Base-by-base conservation (phyloP, 2,797 vertebrate genomes). In the Anas bahamensis region DNA sequence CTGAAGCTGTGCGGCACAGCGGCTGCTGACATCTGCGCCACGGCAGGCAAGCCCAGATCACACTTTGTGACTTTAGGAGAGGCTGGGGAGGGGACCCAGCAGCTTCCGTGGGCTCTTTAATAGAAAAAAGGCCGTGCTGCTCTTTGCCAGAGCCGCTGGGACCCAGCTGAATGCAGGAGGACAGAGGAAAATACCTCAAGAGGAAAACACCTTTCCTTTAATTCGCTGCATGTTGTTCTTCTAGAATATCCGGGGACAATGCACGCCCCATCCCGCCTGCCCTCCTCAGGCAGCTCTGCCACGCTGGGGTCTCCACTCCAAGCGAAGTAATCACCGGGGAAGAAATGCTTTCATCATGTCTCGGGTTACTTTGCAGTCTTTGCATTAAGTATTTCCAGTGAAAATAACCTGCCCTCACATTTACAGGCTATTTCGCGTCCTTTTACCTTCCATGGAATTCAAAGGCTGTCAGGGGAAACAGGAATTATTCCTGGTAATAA, bases 161-260 rank as follows among this genome's bases (percentile, higher is more conserved):
- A 84, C 52, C 66, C 79, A 63, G 22, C 48, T 69, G 92, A 69
- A 31, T 7, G 29, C 42, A 44, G 17, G 42, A 44, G 42, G 17
- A 44, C 42, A 44, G 42, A 44, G 42, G 42, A 44, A 44, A 44
- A 44, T 18, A 44, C 42, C 42, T 91, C 83, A 26, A 7, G 63
- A 95, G 68, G 75, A 94, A 95, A 88, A 71, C 10, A 10, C n/a
- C 8, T 63, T 33, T 73, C 59, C 72, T 72, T 88, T 31, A 4
- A 63, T 37, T 88, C 83, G 74, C 83, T 86, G 60, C 24, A 14
- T 4, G 3, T 64, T 41, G 31, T 17, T 28, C 41, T 13, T 5
- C 65, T 73, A 21, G 19, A 61, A 12, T 59, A 22, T 16, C 72
- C 78, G 55, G 29, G 41, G 89, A 50, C 31, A 74, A 90, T 5